Evolutionary conservation across 2,113 vertebrate genomes (phyloP).

Genomic region (Haemorhous mexicanus): DNA sequence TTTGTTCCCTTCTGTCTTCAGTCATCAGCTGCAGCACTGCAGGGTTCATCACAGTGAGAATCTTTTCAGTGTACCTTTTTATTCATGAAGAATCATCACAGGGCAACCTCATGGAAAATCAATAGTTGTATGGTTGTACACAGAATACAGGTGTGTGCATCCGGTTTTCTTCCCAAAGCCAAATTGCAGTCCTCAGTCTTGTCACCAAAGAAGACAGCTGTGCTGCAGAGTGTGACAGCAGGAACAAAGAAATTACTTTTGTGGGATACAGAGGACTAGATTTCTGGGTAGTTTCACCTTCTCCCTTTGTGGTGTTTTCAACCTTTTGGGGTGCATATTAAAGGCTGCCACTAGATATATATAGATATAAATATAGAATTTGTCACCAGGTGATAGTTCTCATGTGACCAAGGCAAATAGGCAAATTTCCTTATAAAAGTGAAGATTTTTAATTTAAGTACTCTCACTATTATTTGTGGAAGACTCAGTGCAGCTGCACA

Average conservation of each 20-base stretch:
- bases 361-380: not conserved
- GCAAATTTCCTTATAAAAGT: conserved; percentile 17
- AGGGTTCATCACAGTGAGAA: not conserved
- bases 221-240: not conserved
- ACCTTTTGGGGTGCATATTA: not conserved
- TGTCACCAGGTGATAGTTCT: not conserved
- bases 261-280: not conserved
- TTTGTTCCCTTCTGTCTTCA: not conserved
- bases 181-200: not conserved
- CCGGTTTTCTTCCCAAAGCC: not conserved
- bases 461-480: not conserved
- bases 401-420: not conserved
- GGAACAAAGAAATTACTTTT: not conserved
- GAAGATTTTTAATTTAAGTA: not conserved
- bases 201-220: accelerated
- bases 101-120: not conserved
- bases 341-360: not conserved
- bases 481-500: not conserved
- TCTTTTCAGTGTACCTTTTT: not conserved
- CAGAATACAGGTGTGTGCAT: not conserved
- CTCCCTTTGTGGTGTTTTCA: not conserved
- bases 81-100: not conserved
- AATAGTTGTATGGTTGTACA: not conserved
- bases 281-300: not conserved
- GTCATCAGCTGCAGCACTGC: not conserved